Conservation (phyloP, 1,140 invertebrate genomes). For the Drosophila nannoptera region DNA sequence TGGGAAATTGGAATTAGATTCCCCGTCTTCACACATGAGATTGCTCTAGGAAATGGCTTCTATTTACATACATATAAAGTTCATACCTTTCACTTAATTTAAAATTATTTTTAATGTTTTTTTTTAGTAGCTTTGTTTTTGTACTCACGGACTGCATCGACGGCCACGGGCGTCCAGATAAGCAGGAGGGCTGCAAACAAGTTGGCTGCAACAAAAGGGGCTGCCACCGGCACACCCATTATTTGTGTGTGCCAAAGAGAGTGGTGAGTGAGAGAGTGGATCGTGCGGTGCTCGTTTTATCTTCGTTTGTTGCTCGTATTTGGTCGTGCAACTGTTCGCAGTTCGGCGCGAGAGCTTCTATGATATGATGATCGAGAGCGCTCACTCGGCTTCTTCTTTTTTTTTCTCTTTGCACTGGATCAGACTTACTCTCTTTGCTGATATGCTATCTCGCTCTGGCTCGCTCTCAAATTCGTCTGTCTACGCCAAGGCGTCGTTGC, state of each 20-base stretch:
- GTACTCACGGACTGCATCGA: constrained; percentile 79
- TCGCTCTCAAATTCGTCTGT: constrained; percentile 20
- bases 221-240: constrained; percentile 79
- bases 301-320: not conserved
- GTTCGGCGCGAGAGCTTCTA: constrained; percentile 8
- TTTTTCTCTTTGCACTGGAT: too few relatives aligned
- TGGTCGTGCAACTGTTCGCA: constrained; percentile 8
- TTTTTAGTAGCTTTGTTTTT: constrained; percentile 29
- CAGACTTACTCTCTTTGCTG: constrained; percentile 48
- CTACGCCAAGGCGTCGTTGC: constrained; percentile 10
- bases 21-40: too few relatives aligned
- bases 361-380: constrained; percentile 15
- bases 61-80: not conserved
- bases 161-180: constrained; percentile 64
- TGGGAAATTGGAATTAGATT: too few relatives aligned
- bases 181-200: constrained; percentile 68
- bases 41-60: constrained; percentile 1
- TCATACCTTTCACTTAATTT: too few relatives aligned
- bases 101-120: not conserved
- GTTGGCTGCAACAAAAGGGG: constrained; percentile 65
- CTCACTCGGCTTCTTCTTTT: too few relatives aligned
- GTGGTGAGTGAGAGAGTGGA: constrained; percentile 8
- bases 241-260: constrained; percentile 50
- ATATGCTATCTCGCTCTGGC: constrained; percentile 11
- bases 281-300: not conserved